Percentiles rank a stretch among this genome's conserved stretches.
These are phyloP conservation scores for Aphis craccivora DNA, from an alignment of 1,140 invertebrate genomes.

Conservation along the genomic window DNA sequence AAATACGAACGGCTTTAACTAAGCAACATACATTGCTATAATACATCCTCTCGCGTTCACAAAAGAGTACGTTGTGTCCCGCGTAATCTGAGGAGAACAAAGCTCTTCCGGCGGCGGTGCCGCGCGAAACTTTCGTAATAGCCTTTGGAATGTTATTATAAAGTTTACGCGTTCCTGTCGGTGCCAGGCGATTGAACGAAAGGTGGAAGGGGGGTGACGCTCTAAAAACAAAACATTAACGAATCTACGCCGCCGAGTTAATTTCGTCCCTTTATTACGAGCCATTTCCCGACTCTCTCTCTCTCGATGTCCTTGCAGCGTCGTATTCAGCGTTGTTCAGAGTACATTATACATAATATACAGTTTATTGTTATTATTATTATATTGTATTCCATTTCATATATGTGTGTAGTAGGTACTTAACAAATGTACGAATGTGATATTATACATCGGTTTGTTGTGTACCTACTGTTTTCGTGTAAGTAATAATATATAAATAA, in stretches of 20 bases:
- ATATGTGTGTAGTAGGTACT: neutral
- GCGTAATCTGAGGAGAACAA: slow-evolving; percentile 40
- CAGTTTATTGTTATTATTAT: slow-evolving; percentile 8
- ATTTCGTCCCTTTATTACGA: slow-evolving; percentile 54
- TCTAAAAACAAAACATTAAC: slow-evolving; percentile 54
- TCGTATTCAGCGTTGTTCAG: no score
- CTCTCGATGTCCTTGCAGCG: neutral
- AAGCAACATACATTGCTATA: neutral
- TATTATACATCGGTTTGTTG: neutral
- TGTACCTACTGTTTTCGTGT: neutral
- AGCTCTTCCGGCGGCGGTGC: slow-evolving; percentile 32
- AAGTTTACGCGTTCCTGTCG: slow-evolving; percentile 26
- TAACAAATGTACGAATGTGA: neutral
- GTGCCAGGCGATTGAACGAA: neutral
- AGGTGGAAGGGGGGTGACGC: neutral
- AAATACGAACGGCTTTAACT: neutral
- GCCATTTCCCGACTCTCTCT: slow-evolving; percentile 8
- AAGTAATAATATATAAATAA: neutral
- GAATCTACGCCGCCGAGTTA: slow-evolving; percentile 45
- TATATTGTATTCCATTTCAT: neutral
- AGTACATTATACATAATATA: neutral
- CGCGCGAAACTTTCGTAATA: slow-evolving; percentile 41
- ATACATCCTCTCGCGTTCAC: slow-evolving; percentile 15
- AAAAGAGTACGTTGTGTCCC: neutral
- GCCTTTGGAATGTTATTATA: slow-evolving; percentile 56